phyloP scores from a whole-genome alignment of 1,140 invertebrate species.

The Laodelphax striatellus region DNA sequence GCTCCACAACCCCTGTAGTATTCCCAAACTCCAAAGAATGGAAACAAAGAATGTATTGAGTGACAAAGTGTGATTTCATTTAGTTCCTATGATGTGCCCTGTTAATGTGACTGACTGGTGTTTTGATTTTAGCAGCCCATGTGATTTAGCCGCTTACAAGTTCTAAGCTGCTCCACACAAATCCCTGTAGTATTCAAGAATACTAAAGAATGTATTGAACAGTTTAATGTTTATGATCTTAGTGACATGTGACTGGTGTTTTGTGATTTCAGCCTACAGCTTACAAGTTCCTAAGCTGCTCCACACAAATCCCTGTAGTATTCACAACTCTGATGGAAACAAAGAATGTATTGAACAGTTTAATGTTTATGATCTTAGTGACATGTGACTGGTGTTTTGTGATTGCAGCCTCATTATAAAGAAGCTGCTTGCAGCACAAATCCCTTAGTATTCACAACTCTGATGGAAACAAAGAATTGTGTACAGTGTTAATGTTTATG shows the following conservation, averaged over 20 bases:
- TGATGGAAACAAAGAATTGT: neutral
- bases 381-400: neutral
- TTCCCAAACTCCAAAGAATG: too few relatives aligned
- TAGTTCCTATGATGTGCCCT: too few relatives aligned
- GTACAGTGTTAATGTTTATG: neutral
- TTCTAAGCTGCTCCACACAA: neutral
- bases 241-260: neutral
- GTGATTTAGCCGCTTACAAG: too few relatives aligned
- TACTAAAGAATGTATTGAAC: neutral
- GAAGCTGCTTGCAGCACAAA: conserved; percentile 46
- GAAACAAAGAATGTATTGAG: neutral
- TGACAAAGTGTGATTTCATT: too few relatives aligned
- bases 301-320: conserved; percentile 15
- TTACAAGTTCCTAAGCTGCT: conserved; percentile 63
- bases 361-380: neutral
- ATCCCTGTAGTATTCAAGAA: neutral
- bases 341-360: neutral
- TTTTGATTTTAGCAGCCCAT: too few relatives aligned
- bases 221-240: neutral
- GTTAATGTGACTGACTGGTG: too few relatives aligned
- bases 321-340: too few relatives aligned
- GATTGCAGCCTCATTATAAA: conserved; percentile 37
- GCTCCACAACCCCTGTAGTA: conserved; percentile 34
- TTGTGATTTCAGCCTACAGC: conserved; percentile 27
- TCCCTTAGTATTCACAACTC: neutral